Conservation (phyloP, 2,888 invertebrate species). For the Clanis bilineata region DNA sequence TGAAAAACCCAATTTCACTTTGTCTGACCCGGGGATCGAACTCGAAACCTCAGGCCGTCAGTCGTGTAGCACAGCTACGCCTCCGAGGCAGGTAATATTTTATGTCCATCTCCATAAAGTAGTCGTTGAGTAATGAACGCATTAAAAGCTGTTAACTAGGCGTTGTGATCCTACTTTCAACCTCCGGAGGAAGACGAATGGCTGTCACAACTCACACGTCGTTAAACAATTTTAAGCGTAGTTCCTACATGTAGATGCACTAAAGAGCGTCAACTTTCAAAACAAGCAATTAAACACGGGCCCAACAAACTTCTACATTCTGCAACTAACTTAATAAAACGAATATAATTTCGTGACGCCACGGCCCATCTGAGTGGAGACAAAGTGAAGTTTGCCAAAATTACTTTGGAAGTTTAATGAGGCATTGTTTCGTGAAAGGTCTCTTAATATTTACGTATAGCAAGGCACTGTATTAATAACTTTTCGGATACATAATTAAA, state of each 20-base stretch:
- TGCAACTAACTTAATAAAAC: slow-evolving; percentile 72
- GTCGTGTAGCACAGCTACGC: too few species aligned
- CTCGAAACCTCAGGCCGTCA: too few species aligned
- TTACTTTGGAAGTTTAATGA: slow-evolving; percentile 75
- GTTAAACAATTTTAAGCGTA: slow-evolving; percentile 3
- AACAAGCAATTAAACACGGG: slow-evolving; percentile 68
- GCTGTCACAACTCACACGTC: not conserved
- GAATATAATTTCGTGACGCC: slow-evolving; percentile 55
- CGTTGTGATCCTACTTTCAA: not conserved
- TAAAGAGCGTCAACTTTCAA: slow-evolving; percentile 18
- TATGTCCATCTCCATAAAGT: too few species aligned
- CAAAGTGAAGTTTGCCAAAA: slow-evolving; percentile 78
- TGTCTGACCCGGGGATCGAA: too few species aligned
- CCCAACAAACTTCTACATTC: slow-evolving; percentile 68
- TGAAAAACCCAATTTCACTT: too few species aligned
- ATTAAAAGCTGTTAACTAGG: not conserved
- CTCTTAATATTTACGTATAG: slow-evolving; percentile 25
- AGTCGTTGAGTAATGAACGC: not conserved
- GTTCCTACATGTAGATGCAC: slow-evolving; percentile 5
- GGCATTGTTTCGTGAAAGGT: slow-evolving; percentile 52
- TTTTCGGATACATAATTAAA: slow-evolving; percentile 1
- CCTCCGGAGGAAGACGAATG: not conserved
- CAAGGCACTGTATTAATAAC: not conserved
- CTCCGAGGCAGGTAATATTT: too few species aligned
- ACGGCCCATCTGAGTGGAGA: slow-evolving; percentile 72